Conservation (phyloP, 2,797 vertebrate genomes). For the Clarias laeviceps region DNA sequence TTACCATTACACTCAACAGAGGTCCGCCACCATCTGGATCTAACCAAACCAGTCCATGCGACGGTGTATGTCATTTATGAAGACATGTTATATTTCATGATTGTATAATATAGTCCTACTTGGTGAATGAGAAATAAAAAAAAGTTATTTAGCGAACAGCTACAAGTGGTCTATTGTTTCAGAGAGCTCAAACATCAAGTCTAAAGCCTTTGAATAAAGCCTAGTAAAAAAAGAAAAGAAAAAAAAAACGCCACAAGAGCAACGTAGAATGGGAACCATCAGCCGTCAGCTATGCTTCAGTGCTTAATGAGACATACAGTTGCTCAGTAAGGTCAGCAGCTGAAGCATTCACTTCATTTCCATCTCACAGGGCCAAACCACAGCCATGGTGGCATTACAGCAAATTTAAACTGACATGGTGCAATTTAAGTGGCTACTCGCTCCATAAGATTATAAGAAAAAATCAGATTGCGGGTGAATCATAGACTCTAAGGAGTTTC, state of each 20-base stretch:
- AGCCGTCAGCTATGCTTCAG: slow-evolving; percentile 25
- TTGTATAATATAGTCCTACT: neutral
- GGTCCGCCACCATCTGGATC: slow-evolving; percentile 14
- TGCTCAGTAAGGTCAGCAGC: slow-evolving; percentile 34
- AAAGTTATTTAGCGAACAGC: slow-evolving; percentile 12
- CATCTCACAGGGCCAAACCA: slow-evolving; percentile 42
- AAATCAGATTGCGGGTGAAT: slow-evolving; percentile 22
- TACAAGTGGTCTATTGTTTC: slow-evolving; percentile 40
- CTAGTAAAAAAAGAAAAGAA: neutral
- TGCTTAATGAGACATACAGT: slow-evolving; percentile 34
- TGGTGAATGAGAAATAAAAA: neutral
- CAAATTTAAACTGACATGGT: slow-evolving; percentile 41
- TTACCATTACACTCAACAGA: slow-evolving; percentile 26
- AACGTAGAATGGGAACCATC: slow-evolving; percentile 42
- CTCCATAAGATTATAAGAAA: slow-evolving; percentile 13
- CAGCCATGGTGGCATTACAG: slow-evolving; percentile 9
- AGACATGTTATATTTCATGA: slow-evolving; percentile 19
- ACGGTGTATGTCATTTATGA: slow-evolving; percentile 1
- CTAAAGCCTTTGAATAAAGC: slow-evolving; percentile 36
- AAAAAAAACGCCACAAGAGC: slow-evolving; percentile 38
- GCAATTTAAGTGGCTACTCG: slow-evolving; percentile 18
- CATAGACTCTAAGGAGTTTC: neutral
- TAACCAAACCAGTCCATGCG: slow-evolving; percentile 17
- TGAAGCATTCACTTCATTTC: slow-evolving; percentile 34
- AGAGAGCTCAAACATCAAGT: slow-evolving; percentile 11